Percentiles rank a stretch among this genome's conserved stretches.
Evolutionary conservation across 2,113 vertebrate species (phyloP).

Genomic region (Cottus gobio): DNA sequence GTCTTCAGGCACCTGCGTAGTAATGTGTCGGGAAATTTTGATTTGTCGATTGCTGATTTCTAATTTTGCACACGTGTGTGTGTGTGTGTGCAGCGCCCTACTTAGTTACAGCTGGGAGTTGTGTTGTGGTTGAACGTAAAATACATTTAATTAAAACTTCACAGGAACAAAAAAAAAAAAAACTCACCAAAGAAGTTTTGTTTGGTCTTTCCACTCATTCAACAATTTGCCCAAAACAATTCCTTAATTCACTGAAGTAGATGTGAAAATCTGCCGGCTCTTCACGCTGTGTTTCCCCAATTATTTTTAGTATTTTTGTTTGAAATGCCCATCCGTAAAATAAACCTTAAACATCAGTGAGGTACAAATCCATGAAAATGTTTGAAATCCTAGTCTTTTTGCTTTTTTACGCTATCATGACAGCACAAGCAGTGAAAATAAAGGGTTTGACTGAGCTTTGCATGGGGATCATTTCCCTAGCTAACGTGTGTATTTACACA

Average conservation of each 20-base stretch:
- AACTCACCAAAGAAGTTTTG: background rate
- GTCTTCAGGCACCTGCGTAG: background rate
- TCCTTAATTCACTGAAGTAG: background rate
- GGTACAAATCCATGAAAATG: background rate
- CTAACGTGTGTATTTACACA: slow-evolving; percentile 31
- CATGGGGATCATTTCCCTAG: slow-evolving; percentile 60
- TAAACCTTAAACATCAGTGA: background rate
- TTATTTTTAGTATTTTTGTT: background rate
- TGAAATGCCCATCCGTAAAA: background rate
- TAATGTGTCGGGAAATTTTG: background rate
- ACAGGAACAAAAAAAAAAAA: background rate
- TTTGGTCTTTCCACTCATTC: background rate
- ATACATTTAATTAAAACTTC: background rate
- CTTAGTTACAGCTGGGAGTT: background rate
- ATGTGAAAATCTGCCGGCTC: background rate
- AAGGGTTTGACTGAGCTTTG: slow-evolving; percentile 29
- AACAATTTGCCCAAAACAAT: background rate
- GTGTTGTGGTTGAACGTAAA: background rate
- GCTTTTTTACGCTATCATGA: slow-evolving; percentile 4
- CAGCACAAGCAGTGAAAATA: slow-evolving; percentile 44
- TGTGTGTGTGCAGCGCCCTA: background rate
- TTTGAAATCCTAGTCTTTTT: slow-evolving; percentile 9
- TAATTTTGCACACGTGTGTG: background rate
- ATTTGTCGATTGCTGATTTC: too few relatives aligned
- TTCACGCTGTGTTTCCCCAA: background rate